Evolutionary conservation across 2,888 invertebrate species (phyloP).

Genomic region (Operophtera brumata): DNA sequence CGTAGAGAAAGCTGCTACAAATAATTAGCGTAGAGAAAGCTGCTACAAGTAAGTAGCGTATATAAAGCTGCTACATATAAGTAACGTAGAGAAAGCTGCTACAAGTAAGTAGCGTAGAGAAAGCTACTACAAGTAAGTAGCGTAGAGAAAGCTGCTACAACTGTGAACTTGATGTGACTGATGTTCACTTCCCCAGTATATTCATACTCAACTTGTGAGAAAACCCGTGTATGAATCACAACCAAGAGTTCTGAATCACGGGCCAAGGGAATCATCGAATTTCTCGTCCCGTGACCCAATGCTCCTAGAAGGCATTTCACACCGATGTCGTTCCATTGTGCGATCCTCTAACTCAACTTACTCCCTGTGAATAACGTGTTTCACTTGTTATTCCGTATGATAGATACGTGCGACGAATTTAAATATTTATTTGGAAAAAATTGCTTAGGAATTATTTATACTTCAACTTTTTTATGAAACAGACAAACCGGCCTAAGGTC

Average conservation of each 20-base stretch:
- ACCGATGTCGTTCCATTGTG: slow-evolving; percentile 31
- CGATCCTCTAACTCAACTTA: slow-evolving; percentile 44
- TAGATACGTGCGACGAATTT: slow-evolving; percentile 53
- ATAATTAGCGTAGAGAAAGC: no score
- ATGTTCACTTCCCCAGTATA: no score
- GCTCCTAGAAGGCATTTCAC: slow-evolving; percentile 13
- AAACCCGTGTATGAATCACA: no score
- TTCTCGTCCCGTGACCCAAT: slow-evolving; percentile 1
- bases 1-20: no score
- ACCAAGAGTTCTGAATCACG: not conserved
- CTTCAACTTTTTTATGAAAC: no score
- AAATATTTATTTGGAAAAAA: slow-evolving; percentile 26
- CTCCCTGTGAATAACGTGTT: slow-evolving; percentile 48
- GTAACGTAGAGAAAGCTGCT: no score
- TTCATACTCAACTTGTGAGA: no score
- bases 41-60: no score
- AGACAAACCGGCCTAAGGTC: no score
- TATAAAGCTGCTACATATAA: no score
- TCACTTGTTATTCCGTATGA: slow-evolving; percentile 58
- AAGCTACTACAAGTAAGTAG: no score
- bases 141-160: not conserved
- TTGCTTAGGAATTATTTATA: slow-evolving; percentile 4
- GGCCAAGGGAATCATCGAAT: not conserved
- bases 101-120: no score
- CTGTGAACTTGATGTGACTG: not conserved